Evolutionary conservation across 2,797 vertebrate species (phyloP), one percentile per base, ranked within the genome.

Genomic region (Gobio occitaniae): DNA sequence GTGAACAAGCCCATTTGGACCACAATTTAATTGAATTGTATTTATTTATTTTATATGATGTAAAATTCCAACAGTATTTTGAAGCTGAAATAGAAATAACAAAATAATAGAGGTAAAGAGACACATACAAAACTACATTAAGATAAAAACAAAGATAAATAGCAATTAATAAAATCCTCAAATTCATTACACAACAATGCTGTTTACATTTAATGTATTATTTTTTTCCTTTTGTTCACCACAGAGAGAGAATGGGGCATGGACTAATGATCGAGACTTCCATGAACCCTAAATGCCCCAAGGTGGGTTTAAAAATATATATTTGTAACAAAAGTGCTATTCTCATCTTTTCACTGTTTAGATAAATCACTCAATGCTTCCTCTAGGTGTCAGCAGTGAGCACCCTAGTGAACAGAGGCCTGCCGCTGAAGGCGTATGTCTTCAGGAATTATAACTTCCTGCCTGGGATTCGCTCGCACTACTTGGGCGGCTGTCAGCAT

Each of bases 401-500:
- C 92, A 97, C 97, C n/a, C 91, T 98, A 87, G 97, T 99, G 70
- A 99, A 97, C 93, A 95, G 96, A 91, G 97, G 98, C 82, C 93
- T 96, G 61, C 97, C 97, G 0, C 93, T 97, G 87, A 99, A 99
- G 93, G 97, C 97, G 71, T 96, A 96, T 86, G 95, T 97, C 89
- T 99, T 99, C 85, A 96, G 98, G 92, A 99, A 98, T 95, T 99
- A 99, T 91, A 96, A 97, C 78, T 95, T 98, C 89, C 94, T 96
- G 90, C 97, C 98, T 25, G 97, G 97, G 74, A 91, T 96, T 86
- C 96, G 96, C 85, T 98, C 98, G 70, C 97, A 97, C 92, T 96
- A 96, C 92, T 91, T 93, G 36, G 95, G 98, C 89, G 95, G 97
- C 92, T 99, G 97, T 94, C 96, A 97, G 74, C 96, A 98, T 89